Conservation (phyloP, 1,140 invertebrate species). For the Sycophila sp. region DNA sequence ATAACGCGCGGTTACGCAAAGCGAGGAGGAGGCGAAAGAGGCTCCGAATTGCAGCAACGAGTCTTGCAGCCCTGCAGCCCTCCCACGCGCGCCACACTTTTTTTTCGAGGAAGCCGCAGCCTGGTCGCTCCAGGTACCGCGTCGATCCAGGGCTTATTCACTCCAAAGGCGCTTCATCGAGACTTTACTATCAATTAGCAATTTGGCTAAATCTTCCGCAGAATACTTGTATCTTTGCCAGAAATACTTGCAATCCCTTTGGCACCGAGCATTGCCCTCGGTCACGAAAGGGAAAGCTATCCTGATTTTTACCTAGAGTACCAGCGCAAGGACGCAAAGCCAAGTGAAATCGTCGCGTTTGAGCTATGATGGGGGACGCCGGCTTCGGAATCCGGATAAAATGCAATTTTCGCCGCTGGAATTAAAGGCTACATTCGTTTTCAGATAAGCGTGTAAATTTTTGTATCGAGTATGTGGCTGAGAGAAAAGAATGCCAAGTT, state of each 20-base stretch:
- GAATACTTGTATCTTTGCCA: too few relatives aligned
- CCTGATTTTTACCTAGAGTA: conserved; percentile 54
- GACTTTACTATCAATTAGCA: background rate
- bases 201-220: background rate
- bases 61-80: background rate
- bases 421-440: too few relatives aligned
- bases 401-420: background rate
- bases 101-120: background rate
- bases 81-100: background rate
- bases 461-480: too few relatives aligned
- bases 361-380: background rate
- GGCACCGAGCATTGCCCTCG: background rate
- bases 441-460: too few relatives aligned
- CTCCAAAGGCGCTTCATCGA: background rate
- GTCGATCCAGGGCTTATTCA: background rate
- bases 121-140: background rate
- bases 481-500: too few relatives aligned
- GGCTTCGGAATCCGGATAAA: background rate
- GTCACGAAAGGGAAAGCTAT: conserved; percentile 53
- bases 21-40: background rate
- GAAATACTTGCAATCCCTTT: too few relatives aligned
- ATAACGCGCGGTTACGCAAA: conserved; percentile 21
- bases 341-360: background rate
- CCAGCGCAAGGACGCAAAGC: background rate
- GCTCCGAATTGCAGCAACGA: too few relatives aligned